Evolutionary conservation across 2,797 vertebrate species (phyloP).

Genomic region (Cryptoblepharus egeriae): DNA sequence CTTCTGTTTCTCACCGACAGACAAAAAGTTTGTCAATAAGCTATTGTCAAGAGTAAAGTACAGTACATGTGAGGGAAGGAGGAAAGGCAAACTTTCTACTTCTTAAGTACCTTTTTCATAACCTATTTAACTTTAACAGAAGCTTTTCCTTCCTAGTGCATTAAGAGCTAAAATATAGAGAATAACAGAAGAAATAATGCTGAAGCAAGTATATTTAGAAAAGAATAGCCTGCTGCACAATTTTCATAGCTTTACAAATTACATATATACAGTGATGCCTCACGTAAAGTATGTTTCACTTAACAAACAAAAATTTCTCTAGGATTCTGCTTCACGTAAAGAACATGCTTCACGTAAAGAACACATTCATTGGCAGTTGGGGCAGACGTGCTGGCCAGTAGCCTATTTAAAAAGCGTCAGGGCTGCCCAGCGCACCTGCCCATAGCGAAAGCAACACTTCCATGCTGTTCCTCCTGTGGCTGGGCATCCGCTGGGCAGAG

Average conservation of each 20-base stretch:
- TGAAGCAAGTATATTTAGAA: background rate
- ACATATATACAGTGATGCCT: too few relatives aligned
- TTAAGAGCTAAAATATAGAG: slow-evolving; percentile 14
- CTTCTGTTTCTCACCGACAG: slow-evolving; percentile 16
- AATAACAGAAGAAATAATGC: slow-evolving; percentile 11
- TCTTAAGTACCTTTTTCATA: background rate
- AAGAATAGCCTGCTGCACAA: background rate
- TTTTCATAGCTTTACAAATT: background rate
- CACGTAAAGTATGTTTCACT: too few relatives aligned
- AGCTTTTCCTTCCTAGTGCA: background rate
- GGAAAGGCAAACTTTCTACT: background rate
- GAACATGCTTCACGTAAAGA: too few relatives aligned
- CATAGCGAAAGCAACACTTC: too few relatives aligned
- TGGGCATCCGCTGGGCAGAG: too few relatives aligned
- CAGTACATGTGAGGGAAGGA: background rate
- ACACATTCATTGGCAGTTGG: too few relatives aligned
- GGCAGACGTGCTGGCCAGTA: too few relatives aligned
- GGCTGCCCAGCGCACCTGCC: too few relatives aligned
- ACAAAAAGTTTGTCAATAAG: background rate
- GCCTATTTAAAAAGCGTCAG: too few relatives aligned
- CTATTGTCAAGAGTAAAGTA: background rate
- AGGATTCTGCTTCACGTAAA: too few relatives aligned
- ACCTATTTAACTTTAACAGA: background rate
- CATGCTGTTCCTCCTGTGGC: too few relatives aligned
- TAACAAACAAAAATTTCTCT: too few relatives aligned